phyloP scores from a whole-genome alignment of 2,113 vertebrate species.

The Cyrtonyx montezumae region DNA sequence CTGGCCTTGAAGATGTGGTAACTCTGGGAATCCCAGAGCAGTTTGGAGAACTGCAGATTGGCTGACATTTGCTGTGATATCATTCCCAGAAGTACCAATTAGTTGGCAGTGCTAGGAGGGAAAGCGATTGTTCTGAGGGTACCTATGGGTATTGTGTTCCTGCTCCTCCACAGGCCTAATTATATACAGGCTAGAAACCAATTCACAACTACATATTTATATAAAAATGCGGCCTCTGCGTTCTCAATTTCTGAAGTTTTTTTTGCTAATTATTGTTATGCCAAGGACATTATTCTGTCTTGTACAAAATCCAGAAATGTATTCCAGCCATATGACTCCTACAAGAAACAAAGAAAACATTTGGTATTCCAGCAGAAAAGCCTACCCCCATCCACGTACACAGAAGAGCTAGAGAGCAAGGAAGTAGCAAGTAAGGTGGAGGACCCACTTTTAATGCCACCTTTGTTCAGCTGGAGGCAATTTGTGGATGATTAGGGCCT shows the following conservation, averaged over 20 bases:
- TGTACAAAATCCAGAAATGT: neutral
- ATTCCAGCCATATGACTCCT: neutral
- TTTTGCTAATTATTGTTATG: conserved; percentile 52
- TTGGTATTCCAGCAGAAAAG: conserved; percentile 19
- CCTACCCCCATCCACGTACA: neutral
- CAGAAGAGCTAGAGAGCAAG: neutral
- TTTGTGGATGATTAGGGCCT: conserved; percentile 13
- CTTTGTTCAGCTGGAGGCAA: conserved; percentile 40
- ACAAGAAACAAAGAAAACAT: conserved; percentile 24
- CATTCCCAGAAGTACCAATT: conserved; percentile 74
- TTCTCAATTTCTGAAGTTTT: conserved; percentile 35
- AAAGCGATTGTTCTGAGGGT: conserved; percentile 61
- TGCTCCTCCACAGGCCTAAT: conserved; percentile 36
- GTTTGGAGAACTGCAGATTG: conserved; percentile 37
- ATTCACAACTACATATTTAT: conserved; percentile 54
- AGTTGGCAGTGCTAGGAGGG: conserved; percentile 59
- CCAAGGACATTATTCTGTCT: neutral
- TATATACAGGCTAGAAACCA: conserved; percentile 15
- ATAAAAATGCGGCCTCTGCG: conserved; percentile 7
- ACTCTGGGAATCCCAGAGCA: conserved; percentile 45
- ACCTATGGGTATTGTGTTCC: conserved; percentile 57
- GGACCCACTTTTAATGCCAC: conserved; percentile 1
- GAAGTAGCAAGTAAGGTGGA: neutral
- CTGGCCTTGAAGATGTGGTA: conserved; percentile 5
- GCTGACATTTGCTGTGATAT: conserved; percentile 56